Base-by-base conservation (phyloP, 2,113 vertebrate genomes). In the Neogobius melanostomus region DNA sequence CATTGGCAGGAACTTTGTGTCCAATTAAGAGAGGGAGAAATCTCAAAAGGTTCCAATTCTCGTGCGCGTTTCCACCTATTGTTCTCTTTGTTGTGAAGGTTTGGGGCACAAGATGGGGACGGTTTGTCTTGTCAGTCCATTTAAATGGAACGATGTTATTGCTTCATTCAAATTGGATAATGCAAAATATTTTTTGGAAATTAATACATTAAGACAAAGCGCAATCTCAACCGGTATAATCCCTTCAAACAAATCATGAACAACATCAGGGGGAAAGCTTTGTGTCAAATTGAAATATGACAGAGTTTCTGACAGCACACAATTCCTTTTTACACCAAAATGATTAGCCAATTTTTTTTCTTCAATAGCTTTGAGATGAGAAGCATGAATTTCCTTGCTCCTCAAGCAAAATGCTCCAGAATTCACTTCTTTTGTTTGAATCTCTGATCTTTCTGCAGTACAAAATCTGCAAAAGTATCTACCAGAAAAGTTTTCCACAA, bases 61-160 rank as follows among this genome's bases (percentile, higher is more conserved):
- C 69, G 7, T 44, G 47, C 45, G 15, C 49, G 14, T 15, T 50
- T 71, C 43, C 6, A 64, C n/a, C 12, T 52, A 3, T 17, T 21
- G 21, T 21, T 21, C 21, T 21, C 21, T 21, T 21, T 21, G 21
- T 21, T 21, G 21, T 21, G 21, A 21, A 48, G 43, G 12, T 66
- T 36, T 59, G 53, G 15, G 63, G 61, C 46, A 65, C 69, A 71
- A 21, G 57, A 64, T 64, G 71, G 15, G 36, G 60, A 7, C 6
- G 8, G n/a, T 54, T 75, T 17, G 60, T 64, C 2, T 68, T 63
- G 36, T 68, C 66, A 64, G 16, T 63, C 72, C 48, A 75, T 44
- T 63, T 68, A 44, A 56, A 75, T 6, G 43, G 59, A 56, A 69
- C 8, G 14, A 21, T 50, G 3, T 7, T 64, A 69, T 64, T 28